Conservation (phyloP, 2,888 invertebrate species). For the Serripes groenlandicus region DNA sequence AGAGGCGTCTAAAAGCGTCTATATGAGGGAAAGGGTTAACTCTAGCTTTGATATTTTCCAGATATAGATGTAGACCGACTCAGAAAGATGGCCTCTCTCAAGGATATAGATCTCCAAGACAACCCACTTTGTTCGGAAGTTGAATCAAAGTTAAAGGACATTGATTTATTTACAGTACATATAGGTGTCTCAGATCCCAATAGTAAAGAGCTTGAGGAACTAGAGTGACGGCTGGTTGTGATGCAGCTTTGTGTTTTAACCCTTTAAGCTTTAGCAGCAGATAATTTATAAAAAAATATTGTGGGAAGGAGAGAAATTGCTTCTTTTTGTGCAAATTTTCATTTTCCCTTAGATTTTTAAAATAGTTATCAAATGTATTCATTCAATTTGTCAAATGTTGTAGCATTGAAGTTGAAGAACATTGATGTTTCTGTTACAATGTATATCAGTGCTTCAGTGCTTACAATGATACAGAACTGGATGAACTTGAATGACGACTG, state of each 20-base stretch:
- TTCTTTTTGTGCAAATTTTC: background rate
- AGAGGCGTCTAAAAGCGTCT: too few relatives aligned
- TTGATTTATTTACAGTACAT: conserved; percentile 50
- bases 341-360: background rate
- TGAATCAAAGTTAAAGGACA: conserved; percentile 64
- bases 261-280: background rate
- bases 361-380: too few relatives aligned
- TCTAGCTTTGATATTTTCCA: too few relatives aligned
- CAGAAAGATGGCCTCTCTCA: conserved; percentile 70
- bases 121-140: conserved; percentile 74
- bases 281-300: background rate
- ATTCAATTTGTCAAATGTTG: too few relatives aligned
- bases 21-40: too few relatives aligned
- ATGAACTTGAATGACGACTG: conserved; percentile 46
- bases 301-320: conserved; percentile 13
- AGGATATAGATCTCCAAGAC: conserved; percentile 76
- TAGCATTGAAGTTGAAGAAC: conserved; percentile 65
- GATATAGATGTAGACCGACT: conserved; percentile 76
- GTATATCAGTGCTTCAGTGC: conserved; percentile 54
- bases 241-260: background rate
- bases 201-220: conserved; percentile 52
- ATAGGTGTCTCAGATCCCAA: conserved; percentile 57
- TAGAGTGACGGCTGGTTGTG: conserved; percentile 32
- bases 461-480: conserved; percentile 48
- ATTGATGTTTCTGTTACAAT: conserved; percentile 55